Evolutionary conservation across 2,797 vertebrate species (phyloP), one percentile per base, ranked within the genome.

Genomic region (Chelmon rostratus): DNA sequence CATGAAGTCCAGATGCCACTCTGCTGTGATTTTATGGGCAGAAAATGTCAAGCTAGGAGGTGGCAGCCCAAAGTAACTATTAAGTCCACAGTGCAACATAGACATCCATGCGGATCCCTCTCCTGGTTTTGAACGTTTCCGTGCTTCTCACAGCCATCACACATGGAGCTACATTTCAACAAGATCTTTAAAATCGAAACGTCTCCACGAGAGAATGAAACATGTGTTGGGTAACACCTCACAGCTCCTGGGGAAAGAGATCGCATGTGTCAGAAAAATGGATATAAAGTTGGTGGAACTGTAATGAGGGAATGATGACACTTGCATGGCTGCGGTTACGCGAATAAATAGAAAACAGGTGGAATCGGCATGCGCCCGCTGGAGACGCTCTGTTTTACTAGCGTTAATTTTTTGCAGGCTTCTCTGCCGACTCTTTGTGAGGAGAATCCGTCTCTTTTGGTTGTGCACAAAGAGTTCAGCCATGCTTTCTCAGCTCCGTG

Each of bases 331-430:
- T 86, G 83, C 61, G 68, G 90, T 93, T 91, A 85, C 82, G 82
- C 80, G 80, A 91, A 94, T 91, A 79, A 91, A 94, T 91, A 86
- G 84, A 86, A 94, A 93, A 90, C 93, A 93, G 91, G 90, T 93
- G 92, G 88, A 85, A 76, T 81, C 44, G 49, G 83, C 76, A 76
- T 76, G 79, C 81, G 19, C 61, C 57, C 83, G 38, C 84, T 31
- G 37, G 83, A 87, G 83, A 92, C 81, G 65, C 76, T 78, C 73
- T 54, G 64, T 90, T 90, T 87, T 80, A 78, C 84, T 21, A 8
- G 77, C 74, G 71, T 87, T 84, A 80, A 82, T 84, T 79, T 56
- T 79, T 81, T 84, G 53, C 84, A 85, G 81, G 78, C 85, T 83
- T 78, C 21, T 52, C 53, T 63, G 53, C 47, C 65, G 44, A 67